Percentiles rank a stretch among this genome's conserved stretches.
Conservation (phyloP, 2,113 vertebrate species). For the Emberiza fucata region DNA sequence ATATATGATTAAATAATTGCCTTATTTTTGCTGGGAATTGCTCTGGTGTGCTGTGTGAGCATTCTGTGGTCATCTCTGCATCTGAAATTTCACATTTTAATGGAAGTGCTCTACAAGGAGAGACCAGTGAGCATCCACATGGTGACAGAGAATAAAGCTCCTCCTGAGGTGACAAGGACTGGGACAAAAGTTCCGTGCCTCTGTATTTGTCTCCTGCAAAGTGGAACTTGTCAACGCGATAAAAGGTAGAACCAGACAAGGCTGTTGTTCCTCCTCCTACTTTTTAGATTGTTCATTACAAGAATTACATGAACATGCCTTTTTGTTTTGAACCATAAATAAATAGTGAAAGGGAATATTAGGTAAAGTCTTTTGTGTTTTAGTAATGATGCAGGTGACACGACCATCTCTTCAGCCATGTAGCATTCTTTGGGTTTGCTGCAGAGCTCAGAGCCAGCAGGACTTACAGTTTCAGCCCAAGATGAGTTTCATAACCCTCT, state of each 20-base stretch:
- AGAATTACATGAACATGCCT: background rate
- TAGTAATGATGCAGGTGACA: background rate
- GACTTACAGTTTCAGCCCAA: background rate
- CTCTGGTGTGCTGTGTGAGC: background rate
- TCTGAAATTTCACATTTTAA: background rate
- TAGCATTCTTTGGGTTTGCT: background rate
- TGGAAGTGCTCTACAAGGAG: background rate
- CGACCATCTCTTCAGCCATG: accelerated
- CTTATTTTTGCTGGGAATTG: background rate
- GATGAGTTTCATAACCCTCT: background rate
- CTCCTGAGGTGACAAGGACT: background rate
- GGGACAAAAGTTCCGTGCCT: background rate
- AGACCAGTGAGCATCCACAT: background rate
- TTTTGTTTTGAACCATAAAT: background rate
- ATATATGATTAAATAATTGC: background rate
- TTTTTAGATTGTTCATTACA: background rate
- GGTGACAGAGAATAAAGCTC: background rate
- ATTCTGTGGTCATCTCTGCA: background rate
- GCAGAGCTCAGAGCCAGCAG: background rate
- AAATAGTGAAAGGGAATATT: background rate
- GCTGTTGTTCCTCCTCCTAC: background rate
- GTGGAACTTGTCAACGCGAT: background rate
- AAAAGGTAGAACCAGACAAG: background rate
- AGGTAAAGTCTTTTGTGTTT: background rate
- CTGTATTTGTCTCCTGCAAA: background rate